phyloP scores from a whole-genome alignment of 1,140 invertebrate genomes.

The Procambarus clarkii region DNA sequence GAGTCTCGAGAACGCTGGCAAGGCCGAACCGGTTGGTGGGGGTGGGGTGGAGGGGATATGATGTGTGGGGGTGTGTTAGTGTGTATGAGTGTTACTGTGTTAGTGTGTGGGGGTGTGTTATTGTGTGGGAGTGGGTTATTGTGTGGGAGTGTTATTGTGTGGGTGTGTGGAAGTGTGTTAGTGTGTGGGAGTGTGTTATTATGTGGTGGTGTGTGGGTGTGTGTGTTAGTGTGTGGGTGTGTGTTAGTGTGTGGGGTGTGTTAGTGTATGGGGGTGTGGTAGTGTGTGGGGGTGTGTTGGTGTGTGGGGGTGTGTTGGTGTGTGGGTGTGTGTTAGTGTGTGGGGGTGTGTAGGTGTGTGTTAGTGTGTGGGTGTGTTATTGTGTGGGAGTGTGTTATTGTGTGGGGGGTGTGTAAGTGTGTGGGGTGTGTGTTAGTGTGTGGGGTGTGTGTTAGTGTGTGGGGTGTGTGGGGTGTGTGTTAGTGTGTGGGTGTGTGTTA shows the following conservation, averaged over 20 bases:
- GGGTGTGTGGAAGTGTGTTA: neutral
- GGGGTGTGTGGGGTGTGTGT: neutral
- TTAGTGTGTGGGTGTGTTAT: no score
- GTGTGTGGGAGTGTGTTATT: neutral
- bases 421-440: neutral
- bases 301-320: no score
- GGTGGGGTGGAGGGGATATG: neutral
- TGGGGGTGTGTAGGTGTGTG: no score
- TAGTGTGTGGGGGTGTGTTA: neutral
- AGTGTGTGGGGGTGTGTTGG: no score
- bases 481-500: neutral
- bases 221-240: no score
- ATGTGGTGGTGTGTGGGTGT: neutral
- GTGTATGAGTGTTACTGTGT: neutral
- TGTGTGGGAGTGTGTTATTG: no score
- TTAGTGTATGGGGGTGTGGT: no score
- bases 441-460: neutral
- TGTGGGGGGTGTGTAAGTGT: neutral
- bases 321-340: no score
- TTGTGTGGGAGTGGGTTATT: neutral
- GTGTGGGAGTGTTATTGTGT: neutral
- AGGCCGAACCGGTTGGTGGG: conserved; percentile 65
- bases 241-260: no score
- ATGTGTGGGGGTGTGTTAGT: no score
- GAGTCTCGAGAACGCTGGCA: conserved; percentile 65